These are phyloP conservation scores for Numida meleagris DNA, from an alignment of 2,113 vertebrate species.

Conservation along the genomic window DNA sequence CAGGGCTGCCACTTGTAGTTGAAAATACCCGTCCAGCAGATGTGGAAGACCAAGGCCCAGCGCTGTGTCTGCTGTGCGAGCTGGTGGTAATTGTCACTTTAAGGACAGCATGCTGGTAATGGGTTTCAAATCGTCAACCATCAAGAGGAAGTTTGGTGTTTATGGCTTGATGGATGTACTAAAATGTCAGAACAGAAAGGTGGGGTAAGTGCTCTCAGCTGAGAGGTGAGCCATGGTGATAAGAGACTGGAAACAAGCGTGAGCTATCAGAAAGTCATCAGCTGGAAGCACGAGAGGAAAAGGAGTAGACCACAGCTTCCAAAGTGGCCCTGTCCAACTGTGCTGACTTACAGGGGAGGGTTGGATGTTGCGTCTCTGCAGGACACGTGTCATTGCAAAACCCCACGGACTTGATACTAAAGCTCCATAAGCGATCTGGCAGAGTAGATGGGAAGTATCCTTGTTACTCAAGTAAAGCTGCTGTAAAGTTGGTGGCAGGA, in stretches of 20 bases:
- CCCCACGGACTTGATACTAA: background rate
- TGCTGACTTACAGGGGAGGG: background rate
- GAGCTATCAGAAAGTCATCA: background rate
- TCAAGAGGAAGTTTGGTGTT: background rate
- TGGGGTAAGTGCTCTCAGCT: background rate
- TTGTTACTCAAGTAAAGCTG: background rate
- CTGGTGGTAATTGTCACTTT: background rate
- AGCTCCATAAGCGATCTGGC: background rate
- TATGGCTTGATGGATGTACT: background rate
- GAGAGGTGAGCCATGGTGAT: background rate
- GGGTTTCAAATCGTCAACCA: background rate
- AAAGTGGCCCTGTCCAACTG: background rate
- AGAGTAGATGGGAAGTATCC: background rate
- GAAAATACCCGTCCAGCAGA: background rate
- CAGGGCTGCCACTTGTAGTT: background rate
- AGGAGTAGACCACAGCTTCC: background rate
- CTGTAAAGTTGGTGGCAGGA: background rate
- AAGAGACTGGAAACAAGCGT: background rate
- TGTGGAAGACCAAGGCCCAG: background rate
- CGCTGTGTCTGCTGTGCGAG: background rate
- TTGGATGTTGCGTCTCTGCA: background rate
- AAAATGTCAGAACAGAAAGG: background rate
- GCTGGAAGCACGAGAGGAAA: background rate
- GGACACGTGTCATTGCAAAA: background rate
- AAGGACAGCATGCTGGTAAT: fast-evolving